A percentile compares a stretch with the other conserved stretches of the same genome.
Conservation (phyloP, 2,113 vertebrate genomes). For the Nothoprocta perdicaria region DNA sequence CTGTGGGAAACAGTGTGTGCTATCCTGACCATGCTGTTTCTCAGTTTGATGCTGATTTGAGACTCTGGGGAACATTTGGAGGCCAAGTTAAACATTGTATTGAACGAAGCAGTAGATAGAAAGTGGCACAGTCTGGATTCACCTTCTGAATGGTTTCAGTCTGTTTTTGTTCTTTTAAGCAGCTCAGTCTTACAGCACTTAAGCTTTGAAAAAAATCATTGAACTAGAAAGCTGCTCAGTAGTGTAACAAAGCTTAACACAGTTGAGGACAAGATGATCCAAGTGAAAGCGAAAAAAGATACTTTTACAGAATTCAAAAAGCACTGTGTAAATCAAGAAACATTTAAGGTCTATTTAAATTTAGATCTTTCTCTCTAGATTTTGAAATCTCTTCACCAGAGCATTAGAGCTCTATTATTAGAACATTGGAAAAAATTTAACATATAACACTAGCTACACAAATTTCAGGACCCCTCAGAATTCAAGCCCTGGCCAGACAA, state of each 20-base stretch:
- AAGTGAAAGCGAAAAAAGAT: background rate
- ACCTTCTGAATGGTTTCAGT: background rate
- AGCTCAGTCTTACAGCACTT: background rate
- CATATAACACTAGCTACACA: background rate
- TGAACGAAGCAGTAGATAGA: constrained; percentile 9
- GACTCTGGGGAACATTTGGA: background rate
- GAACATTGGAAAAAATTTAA: too few species aligned
- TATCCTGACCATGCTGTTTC: constrained; percentile 23
- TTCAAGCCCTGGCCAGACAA: background rate
- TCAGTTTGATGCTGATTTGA: constrained; percentile 33
- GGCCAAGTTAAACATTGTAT: background rate
- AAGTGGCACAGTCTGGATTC: background rate
- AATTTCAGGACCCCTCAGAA: background rate
- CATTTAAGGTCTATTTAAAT: background rate
- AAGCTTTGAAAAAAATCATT: background rate
- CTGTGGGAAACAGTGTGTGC: background rate
- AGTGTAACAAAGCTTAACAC: background rate
- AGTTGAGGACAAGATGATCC: background rate
- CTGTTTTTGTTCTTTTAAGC: constrained; percentile 15
- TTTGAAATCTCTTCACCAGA: background rate
- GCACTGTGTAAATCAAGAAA: background rate
- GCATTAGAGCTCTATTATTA: background rate
- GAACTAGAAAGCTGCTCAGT: constrained; percentile 3
- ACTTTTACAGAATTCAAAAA: background rate
- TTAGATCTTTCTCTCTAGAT: background rate